Conservation (phyloP, 2,113 vertebrate species). For the Rattus rattus region DNA sequence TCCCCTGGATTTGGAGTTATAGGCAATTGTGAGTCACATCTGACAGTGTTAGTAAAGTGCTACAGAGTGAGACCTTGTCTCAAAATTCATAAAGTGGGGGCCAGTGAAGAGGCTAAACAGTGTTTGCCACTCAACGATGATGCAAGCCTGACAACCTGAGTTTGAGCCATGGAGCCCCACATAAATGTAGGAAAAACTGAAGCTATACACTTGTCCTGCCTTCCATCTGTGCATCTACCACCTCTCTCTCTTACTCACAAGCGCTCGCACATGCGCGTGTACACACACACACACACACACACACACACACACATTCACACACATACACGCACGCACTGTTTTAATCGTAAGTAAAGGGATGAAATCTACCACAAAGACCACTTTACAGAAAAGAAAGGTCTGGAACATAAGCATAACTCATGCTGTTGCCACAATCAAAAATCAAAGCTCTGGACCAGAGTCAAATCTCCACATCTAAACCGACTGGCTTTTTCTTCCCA, state of each 20-base stretch:
- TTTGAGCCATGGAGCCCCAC: neutral
- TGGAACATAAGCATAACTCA: constrained; percentile 34
- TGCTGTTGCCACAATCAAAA: neutral
- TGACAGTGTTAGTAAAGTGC: neutral
- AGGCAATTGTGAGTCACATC: neutral
- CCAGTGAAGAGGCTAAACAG: neutral
- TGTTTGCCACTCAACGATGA: neutral
- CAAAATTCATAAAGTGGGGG: too few relatives aligned
- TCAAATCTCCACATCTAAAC: constrained; percentile 22
- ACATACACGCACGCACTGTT: neutral
- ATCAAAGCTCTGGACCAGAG: neutral
- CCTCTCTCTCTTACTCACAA: too few relatives aligned
- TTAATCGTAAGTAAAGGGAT: constrained; percentile 2
- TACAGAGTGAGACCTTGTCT: neutral
- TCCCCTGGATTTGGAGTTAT: neutral
- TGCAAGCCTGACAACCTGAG: neutral
- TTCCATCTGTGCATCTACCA: neutral
- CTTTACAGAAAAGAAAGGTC: constrained; percentile 11
- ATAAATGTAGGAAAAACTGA: neutral
- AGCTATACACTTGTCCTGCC: neutral
- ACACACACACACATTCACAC: neutral
- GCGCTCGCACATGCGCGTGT: too few relatives aligned
- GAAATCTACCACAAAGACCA: neutral
- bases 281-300: too few relatives aligned
- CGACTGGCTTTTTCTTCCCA: neutral